Percentiles rank a stretch among this genome's conserved stretches.
These are phyloP conservation scores for Temnothorax rugatulus DNA, from an alignment of 2,888 invertebrate genomes.

Conservation along the genomic window DNA sequence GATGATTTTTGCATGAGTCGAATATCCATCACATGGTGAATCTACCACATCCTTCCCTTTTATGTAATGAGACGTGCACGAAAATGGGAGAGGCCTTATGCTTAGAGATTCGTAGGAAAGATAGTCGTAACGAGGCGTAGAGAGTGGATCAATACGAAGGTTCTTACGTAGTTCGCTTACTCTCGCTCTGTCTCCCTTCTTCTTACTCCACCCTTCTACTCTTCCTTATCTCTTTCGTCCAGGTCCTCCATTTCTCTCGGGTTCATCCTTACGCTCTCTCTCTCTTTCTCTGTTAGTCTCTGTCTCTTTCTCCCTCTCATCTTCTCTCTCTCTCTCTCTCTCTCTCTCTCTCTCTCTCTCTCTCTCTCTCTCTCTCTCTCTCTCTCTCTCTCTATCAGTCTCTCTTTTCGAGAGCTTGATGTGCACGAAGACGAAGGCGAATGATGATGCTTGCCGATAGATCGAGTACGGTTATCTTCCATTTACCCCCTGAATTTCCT, in stretches of 20 bases:
- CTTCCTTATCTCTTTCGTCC: conserved; percentile 50
- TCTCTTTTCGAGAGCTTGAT: conserved; percentile 64
- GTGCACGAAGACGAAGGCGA: conserved; percentile 68
- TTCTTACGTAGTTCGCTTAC: conserved; percentile 83
- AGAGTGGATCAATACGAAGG: conserved; percentile 84
- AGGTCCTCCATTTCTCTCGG: conserved; percentile 51
- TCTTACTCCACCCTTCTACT: conserved; percentile 62
- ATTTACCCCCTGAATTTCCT: conserved; percentile 34
- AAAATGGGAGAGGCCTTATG: conserved; percentile 80
- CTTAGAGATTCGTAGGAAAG: conserved; percentile 84
- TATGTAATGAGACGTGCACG: conserved; percentile 77
- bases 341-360: conserved; percentile 41
- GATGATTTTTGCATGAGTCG: conserved; percentile 13
- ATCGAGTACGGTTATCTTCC: conserved; percentile 47
- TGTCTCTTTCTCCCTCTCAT: conserved; percentile 33
- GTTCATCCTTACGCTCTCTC: conserved; percentile 31
- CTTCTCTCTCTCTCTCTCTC: conserved; percentile 46
- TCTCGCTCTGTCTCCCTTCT: conserved; percentile 72
- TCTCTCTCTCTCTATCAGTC: conserved; percentile 45
- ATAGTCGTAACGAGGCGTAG: conserved; percentile 83
- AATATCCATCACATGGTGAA: conserved; percentile 55
- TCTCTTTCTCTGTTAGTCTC: conserved; percentile 30
- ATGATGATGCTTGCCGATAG: conserved; percentile 60
- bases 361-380: conserved; percentile 43
- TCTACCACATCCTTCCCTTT: conserved; percentile 71